A percentile compares a stretch with the other conserved stretches of the same genome.
Evolutionary conservation across 2,113 vertebrate species (phyloP).

Genomic region (Psittacula cyanocephala): DNA sequence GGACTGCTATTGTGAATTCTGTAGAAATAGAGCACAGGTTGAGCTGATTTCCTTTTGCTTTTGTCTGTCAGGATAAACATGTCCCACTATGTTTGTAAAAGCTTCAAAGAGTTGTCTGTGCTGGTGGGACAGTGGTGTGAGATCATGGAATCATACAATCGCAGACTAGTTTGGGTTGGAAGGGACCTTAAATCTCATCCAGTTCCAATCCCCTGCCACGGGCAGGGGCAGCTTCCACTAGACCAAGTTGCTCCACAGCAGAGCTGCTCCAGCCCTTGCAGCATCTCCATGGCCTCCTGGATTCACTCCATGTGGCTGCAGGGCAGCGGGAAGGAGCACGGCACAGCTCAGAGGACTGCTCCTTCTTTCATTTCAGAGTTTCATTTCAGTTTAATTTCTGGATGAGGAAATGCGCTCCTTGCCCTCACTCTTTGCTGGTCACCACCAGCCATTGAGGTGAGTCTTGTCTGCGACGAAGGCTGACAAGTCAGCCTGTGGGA

Average conservation of each 20-base stretch:
- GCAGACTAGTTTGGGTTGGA: neutral
- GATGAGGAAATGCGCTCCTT: neutral
- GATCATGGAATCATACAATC: neutral
- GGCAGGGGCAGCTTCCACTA: neutral
- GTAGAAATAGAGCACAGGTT: neutral
- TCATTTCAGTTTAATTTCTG: neutral
- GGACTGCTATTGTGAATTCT: neutral
- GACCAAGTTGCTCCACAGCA: neutral
- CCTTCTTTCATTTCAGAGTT: neutral
- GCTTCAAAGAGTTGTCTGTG: neutral
- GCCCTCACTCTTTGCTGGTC: neutral
- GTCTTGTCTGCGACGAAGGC: accelerated
- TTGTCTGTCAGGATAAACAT: neutral
- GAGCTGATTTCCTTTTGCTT: conserved; percentile 1
- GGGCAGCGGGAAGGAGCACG: neutral
- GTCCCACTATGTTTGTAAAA: neutral
- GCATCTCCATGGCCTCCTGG: neutral
- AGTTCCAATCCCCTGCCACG: neutral
- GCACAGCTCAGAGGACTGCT: neutral
- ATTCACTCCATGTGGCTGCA: neutral
- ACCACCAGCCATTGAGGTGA: neutral
- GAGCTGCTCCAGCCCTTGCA: neutral
- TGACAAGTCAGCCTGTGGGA: neutral
- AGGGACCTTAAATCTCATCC: neutral
- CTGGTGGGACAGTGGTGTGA: neutral